Evolutionary conservation across 2,888 invertebrate species (phyloP), one percentile per base, ranked within the genome.

Genomic region (Pseudeuparius sepicola): DNA sequence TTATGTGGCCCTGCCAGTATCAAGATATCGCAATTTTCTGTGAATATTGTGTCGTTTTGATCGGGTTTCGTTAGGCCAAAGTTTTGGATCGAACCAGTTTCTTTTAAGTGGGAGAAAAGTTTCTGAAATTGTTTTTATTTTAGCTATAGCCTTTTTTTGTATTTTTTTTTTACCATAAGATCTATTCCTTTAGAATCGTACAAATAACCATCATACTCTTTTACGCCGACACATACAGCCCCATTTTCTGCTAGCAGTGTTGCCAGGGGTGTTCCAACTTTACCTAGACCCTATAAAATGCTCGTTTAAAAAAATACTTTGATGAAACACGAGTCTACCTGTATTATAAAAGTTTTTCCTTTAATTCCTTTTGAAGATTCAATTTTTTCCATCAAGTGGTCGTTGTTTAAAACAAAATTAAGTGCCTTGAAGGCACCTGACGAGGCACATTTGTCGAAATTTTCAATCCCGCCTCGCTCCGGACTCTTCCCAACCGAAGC

Each of bases 291-390:
- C 56, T 59, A 34, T 15, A 39, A 40, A 34, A 34, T 11, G 11
- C 15, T 4, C 16, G 11, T 29, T 35, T n/a, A n/a, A n/a, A n/a
- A n/a, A n/a, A n/a, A n/a, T n/a, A n/a, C n/a, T n/a, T n/a, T n/a
- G n/a, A n/a, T n/a, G n/a, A n/a, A n/a, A n/a, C n/a, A n/a, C n/a
- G n/a, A n/a, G n/a, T n/a, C n/a, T 10, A 54, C 56, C 47, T 57
- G 54, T 11, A 58, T 45, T n/a, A 61, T 57, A 44, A 57, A 61
- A 2, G 51, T 58, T 49, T 60, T 61, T 14, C 50, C 48, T 13
- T 44, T 39, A 18, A 59, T 38, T 23, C 54, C 54, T 20, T 36
- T 33, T 4, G 44, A 44, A 15, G 56, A 34, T 4, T 41, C 45
- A 14, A 55, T 44, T 34, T 44, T 47, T 4, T 46, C 36, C 47